Evolutionary conservation across 2,113 vertebrate species (phyloP), one percentile per base, ranked within the genome.

Genomic region (Trochalopteron elliotii): DNA sequence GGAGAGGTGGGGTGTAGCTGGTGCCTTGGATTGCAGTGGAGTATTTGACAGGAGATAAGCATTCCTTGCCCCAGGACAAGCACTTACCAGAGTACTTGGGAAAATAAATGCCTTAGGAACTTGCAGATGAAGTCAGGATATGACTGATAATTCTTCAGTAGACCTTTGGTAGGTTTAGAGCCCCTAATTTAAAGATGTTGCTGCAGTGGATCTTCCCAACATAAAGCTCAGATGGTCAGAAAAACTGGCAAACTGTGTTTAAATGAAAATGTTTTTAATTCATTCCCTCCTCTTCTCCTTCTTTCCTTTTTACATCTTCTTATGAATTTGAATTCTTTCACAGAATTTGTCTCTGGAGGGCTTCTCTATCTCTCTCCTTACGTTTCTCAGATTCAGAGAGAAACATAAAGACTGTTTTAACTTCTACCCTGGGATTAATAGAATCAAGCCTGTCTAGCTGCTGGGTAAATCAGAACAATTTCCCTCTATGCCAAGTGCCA

Each of bases 401-500:
- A 90, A 93, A 88, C 67, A 92, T 96, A 94, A 95, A 92, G 64
- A 49, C 64, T 90, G 39, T 78, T 94, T 96, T 95, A 86, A 94
- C 68, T 83, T 94, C 88, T 75, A 53, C 59, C 35, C 33, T 88
- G 95, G 88, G 92, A 96, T 90, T 96, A 96, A 92, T 94, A 90
- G 96, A 92, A 93, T 83, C 45, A 70, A 89, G 56, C 20, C 86
- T 78, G 49, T 56, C 85, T 95, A 71, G 90, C 72, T 93, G 53
- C 83, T 74, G 64, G 76, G 72, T 97, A 96, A 97, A 96, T 96
- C 92, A 96, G 92, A 56, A 53, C 84, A 90, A 90, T 93, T 95
- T 90, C n/a, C 53, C 79, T 88, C 80, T 89, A n/a, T 78, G 72
- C 79, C 95, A 87, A 83, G 55, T 79, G 39, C 72, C 35, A 47